These are phyloP conservation scores for Atherix ibis DNA, from an alignment of 2,888 invertebrate species.

Conservation along the genomic window DNA sequence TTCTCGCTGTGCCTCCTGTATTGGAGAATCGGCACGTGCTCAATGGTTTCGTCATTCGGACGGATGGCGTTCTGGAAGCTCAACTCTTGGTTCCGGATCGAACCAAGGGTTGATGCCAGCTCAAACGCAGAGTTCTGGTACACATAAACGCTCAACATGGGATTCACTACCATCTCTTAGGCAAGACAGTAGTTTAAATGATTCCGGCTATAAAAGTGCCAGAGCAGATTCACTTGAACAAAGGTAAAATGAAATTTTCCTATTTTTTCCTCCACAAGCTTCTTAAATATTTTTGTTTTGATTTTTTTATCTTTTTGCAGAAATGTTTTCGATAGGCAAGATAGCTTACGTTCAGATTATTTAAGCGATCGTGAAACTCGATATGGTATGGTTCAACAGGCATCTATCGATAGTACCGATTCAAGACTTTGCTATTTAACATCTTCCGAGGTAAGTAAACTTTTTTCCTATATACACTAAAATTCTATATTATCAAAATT, in stretches of 20 bases:
- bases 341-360: constrained; percentile 78
- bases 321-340: constrained; percentile 75
- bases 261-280: constrained; percentile 3
- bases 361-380: constrained; percentile 78
- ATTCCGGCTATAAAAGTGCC: constrained; percentile 74
- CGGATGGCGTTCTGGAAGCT: constrained; percentile 67
- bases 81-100: constrained; percentile 46
- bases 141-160: constrained; percentile 69
- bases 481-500: no score
- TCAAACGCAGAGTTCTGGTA: constrained; percentile 20
- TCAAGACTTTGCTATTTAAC: constrained; percentile 86
- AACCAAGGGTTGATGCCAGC: constrained; percentile 37
- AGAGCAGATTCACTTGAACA: constrained; percentile 76
- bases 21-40: constrained; percentile 75
- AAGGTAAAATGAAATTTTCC: constrained; percentile 37
- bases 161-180: constrained; percentile 72
- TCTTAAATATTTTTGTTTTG: constrained; percentile 3
- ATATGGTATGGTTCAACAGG: constrained; percentile 83
- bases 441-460: constrained; percentile 77
- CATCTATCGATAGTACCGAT: constrained; percentile 87
- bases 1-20: constrained; percentile 68
- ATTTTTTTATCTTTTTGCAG: constrained; percentile 35
- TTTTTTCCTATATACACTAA: no score
- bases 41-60: constrained; percentile 85
- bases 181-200: constrained; percentile 73